Evolutionary conservation across 2,888 invertebrate species (phyloP).

Genomic region (Aphidoletes aphidimyza): DNA sequence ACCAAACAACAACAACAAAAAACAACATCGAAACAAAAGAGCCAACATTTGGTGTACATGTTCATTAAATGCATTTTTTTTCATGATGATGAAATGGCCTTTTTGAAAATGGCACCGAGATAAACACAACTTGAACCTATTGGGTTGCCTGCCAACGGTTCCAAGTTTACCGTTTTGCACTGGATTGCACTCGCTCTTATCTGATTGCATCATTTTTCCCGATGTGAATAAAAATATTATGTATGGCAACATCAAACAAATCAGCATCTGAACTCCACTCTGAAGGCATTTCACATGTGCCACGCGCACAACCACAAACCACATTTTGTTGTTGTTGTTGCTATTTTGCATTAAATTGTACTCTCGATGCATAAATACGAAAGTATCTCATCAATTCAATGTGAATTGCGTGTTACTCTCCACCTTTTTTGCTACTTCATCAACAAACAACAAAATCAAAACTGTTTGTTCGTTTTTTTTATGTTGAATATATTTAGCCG

Average conservation of each 20-base stretch:
- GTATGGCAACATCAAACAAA: constrained; percentile 12
- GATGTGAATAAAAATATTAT: no score
- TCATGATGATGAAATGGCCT: constrained; percentile 17
- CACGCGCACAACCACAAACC: no score
- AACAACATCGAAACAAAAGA: neutral
- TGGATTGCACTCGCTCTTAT: neutral
- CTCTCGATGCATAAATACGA: no score
- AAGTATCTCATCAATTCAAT: no score
- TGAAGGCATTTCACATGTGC: constrained; percentile 7
- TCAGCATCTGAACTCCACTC: neutral
- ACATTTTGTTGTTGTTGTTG: neutral
- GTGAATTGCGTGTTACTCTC: neutral
- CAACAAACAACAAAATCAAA: neutral
- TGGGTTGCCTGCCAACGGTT: no score
- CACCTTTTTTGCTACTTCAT: neutral
- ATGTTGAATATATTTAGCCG: no score
- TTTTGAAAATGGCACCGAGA: constrained; percentile 49
- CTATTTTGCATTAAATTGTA: neutral
- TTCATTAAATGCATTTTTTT: neutral
- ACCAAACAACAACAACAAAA: no score
- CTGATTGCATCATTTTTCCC: neutral
- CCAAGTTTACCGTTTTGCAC: neutral
- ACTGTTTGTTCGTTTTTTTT: neutral
- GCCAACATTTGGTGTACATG: neutral
- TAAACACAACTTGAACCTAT: neutral